These are phyloP conservation scores for Pachypeltis micranthus DNA, from an alignment of 1,140 invertebrate genomes.

Conservation along the genomic window DNA sequence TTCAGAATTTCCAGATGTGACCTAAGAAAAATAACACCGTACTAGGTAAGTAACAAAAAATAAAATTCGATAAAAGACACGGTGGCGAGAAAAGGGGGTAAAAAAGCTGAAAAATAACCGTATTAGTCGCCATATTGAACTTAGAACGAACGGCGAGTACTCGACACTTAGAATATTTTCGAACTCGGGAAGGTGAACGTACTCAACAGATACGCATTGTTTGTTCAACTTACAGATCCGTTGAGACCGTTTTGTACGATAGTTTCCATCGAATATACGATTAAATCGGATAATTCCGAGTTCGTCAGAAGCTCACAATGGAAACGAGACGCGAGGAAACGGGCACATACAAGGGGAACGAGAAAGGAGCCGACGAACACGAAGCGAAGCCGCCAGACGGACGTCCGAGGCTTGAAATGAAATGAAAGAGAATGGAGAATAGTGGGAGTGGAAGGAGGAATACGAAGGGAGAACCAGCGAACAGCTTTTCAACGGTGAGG, in stretches of 20 bases:
- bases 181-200: background rate
- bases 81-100: background rate
- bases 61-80: background rate
- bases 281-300: background rate
- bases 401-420: too few species aligned
- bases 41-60: background rate
- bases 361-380: background rate
- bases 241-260: background rate
- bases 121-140: background rate
- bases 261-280: background rate
- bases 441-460: background rate
- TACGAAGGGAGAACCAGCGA: background rate
- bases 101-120: background rate
- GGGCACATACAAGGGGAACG: too few species aligned
- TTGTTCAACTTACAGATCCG: background rate
- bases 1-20: background rate
- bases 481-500: too few species aligned
- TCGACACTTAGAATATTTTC: background rate
- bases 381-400: too few species aligned
- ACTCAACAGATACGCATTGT: background rate
- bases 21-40: background rate
- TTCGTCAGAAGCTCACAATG: background rate
- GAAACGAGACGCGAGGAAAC: background rate
- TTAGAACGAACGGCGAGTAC: background rate
- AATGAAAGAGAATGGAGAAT: background rate